These are phyloP conservation scores for Gambusia affinis DNA, from an alignment of 2,113 vertebrate species.

Conservation along the genomic window DNA sequence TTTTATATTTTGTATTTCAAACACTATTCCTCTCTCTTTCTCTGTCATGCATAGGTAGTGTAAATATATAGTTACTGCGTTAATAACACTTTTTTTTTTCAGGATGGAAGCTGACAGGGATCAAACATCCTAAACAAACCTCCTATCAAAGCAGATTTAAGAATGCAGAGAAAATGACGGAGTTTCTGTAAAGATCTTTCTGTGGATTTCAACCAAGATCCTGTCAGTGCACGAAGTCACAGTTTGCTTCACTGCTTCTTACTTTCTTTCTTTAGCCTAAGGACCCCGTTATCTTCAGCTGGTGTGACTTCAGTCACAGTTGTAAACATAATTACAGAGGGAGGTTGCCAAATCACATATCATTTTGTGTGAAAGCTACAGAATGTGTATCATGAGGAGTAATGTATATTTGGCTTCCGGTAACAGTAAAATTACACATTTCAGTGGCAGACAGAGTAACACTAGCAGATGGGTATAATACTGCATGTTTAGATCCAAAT, in stretches of 20 bases:
- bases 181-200: background rate
- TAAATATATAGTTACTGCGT: constrained; percentile 33
- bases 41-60: background rate
- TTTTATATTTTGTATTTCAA: background rate
- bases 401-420: constrained; percentile 43
- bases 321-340: constrained; percentile 49
- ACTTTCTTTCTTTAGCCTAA: constrained; percentile 11
- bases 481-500: constrained; percentile 11
- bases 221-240: background rate
- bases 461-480: background rate
- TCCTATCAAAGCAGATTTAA: constrained; percentile 10
- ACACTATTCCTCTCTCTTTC: background rate
- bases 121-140: constrained; percentile 10
- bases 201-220: background rate
- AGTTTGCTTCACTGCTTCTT: background rate
- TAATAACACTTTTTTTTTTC: constrained; percentile 12
- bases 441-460: constrained; percentile 26
- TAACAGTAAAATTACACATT: constrained; percentile 30
- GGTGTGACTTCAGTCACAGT: constrained; percentile 33
- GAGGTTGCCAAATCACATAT: constrained; percentile 19
- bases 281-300: background rate
- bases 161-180: constrained; percentile 21
- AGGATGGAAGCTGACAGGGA: constrained; percentile 14
- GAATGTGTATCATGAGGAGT: constrained; percentile 27
- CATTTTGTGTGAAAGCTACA: constrained; percentile 35